Evolutionary conservation across 2,797 vertebrate genomes (phyloP).

Genomic region (Tragelaphus oryx): DNA sequence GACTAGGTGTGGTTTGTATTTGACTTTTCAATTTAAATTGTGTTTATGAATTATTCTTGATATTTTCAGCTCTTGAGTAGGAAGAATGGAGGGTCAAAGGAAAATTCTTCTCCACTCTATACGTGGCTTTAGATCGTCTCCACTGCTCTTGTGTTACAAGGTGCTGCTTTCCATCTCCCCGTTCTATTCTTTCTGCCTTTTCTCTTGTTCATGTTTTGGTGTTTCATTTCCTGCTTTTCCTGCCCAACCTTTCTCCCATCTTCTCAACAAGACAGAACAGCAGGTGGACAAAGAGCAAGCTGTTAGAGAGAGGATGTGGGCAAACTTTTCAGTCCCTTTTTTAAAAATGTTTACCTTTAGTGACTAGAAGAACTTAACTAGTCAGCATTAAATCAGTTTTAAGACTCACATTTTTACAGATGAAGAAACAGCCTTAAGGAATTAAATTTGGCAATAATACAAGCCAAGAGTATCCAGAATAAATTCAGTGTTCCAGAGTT

Average conservation of each 20-base stretch:
- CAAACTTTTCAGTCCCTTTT: background rate
- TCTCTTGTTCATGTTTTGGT: background rate
- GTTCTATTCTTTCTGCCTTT: background rate
- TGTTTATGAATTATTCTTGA: background rate
- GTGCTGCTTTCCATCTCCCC: background rate
- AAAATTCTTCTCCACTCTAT: background rate
- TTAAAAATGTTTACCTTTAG: background rate
- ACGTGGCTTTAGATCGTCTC: background rate
- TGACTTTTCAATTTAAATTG: background rate
- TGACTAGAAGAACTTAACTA: background rate
- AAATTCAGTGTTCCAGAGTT: constrained; percentile 2
- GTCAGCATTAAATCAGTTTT: background rate
- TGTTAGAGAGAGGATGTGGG: background rate
- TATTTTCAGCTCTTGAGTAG: background rate
- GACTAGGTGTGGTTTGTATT: background rate
- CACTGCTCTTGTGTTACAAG: background rate
- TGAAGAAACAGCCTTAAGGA: background rate
- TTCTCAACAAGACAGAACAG: background rate
- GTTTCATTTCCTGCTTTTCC: background rate
- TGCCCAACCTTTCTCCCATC: background rate
- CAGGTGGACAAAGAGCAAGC: background rate
- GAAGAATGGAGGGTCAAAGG: background rate
- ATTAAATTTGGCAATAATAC: background rate
- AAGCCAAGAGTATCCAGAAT: background rate
- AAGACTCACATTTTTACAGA: background rate